Conservation (phyloP, 2,888 invertebrate genomes). For the Oegoconia quadripuncta region DNA sequence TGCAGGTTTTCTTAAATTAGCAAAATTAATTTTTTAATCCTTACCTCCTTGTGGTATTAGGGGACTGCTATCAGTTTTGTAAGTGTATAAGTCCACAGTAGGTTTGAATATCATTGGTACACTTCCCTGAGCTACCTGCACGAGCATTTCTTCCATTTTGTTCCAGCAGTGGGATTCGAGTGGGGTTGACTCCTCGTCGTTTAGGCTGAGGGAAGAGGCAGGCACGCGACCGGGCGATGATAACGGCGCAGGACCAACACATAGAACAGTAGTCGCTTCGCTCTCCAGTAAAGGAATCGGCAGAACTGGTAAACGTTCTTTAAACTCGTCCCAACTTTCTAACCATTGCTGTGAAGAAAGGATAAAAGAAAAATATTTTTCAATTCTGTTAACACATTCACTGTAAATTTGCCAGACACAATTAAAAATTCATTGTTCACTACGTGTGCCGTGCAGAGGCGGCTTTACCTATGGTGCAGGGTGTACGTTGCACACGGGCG, state of each 20-base stretch:
- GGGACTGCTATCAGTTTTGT: conserved; percentile 83
- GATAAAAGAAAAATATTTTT: too few species aligned
- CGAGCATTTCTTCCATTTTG: conserved; percentile 87
- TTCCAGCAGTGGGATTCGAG: conserved; percentile 78
- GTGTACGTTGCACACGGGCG: too few species aligned
- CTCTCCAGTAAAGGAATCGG: conserved; percentile 87
- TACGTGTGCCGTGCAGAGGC: too few species aligned
- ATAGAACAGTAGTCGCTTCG: conserved; percentile 84
- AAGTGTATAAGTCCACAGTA: conserved; percentile 85
- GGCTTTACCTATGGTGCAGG: too few species aligned
- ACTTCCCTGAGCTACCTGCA: conserved; percentile 83
- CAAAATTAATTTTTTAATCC: conserved; percentile 7
- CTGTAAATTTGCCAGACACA: too few species aligned
- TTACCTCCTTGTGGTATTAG: conserved; percentile 85
- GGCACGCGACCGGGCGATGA: conserved; percentile 76
- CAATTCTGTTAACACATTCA: too few species aligned
- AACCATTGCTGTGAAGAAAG: conserved; percentile 67
- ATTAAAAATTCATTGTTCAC: too few species aligned
- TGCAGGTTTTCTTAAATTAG: not conserved
- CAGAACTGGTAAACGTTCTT: conserved; percentile 77
- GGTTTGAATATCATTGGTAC: conserved; percentile 89
- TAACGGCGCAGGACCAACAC: conserved; percentile 79
- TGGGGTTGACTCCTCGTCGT: conserved; percentile 38
- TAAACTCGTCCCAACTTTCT: conserved; percentile 55
- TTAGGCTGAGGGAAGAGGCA: conserved; percentile 72